Evolutionary conservation across 1,140 invertebrate species (phyloP), one percentile per base, ranked within the genome.

Genomic region (Monomorium pharaonis): DNA sequence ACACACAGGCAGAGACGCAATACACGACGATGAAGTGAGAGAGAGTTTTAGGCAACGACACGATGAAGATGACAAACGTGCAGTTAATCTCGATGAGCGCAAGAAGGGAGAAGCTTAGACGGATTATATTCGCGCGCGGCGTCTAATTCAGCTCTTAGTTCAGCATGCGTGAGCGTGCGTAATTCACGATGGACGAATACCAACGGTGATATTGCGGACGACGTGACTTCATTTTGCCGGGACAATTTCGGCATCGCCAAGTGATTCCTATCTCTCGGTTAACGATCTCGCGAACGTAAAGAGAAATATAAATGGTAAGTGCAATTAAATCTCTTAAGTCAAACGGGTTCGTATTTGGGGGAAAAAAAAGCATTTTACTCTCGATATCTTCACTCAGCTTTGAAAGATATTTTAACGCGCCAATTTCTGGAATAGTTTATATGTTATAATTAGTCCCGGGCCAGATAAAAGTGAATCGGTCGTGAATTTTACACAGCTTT

Each of bases 11-110:
- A 76, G 24, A 62, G 14, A 60, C 37, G 37, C 42, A 60, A 6
- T 60, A 27, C 24, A 42, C 54, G 74, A 27, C 21, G 37, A 76
- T 76, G 37, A 77, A 77, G n/a, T 42, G 21, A 49, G n/a, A 51
- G 42, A 56, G 62, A 49, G 37, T 69, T 80, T 80, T 54, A 69
- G 44, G 33, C 42, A 27, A 30, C n/a, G 44, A 65, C 49, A 67
- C 27, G 81, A 27, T 24, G 62, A 77, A 86, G 56, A 58, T 56
- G 51, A 42, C 49, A 30, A 76, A 33, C 24, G 84, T 77, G 86
- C n/a, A 78, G 30, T 70, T 83, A 60, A 83, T 75, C 7, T 84
- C 27, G 21, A 75, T 49, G 37, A n/a, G 37, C 51, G 44, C 21
- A 51, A 74, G 69, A 33, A 75, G 37, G 42, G 7, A 21, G 21